Evolutionary conservation across 2,888 invertebrate genomes (phyloP).

Genomic region (Helobdella robusta): DNA sequence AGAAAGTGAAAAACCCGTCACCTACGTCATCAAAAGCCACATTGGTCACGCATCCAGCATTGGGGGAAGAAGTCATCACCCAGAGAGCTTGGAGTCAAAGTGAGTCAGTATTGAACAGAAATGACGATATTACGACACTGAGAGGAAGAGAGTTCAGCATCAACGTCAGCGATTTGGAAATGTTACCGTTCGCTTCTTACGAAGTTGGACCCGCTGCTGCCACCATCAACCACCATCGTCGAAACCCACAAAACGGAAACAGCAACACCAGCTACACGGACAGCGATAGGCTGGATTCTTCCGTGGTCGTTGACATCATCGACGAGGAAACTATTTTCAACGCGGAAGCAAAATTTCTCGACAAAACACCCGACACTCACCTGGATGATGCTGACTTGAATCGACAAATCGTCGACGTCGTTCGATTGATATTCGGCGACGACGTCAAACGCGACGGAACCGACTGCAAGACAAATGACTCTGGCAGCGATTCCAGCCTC

Average conservation of each 20-base stretch:
- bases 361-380: neutral
- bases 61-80: neutral
- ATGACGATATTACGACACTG: conserved; percentile 14
- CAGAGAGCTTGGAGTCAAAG: neutral
- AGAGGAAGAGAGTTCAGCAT: neutral
- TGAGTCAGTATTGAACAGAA: conserved; percentile 7
- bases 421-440: conserved; percentile 52
- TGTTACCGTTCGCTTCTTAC: conserved; percentile 16
- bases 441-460: too few species aligned
- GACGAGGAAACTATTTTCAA: neutral
- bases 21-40: conserved; percentile 29
- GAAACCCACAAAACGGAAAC: too few species aligned
- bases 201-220: conserved; percentile 5
- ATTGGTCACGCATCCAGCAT: conserved; percentile 16
- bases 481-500: conserved; percentile 12
- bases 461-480: conserved; percentile 19
- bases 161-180: neutral
- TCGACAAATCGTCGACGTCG: conserved; percentile 62
- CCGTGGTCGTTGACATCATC: neutral
- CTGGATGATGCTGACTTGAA: conserved; percentile 72
- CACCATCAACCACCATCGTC: neutral
- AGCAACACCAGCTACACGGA: neutral
- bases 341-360: neutral
- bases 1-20: conserved; percentile 14
- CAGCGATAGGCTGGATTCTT: conserved; percentile 13